Evolutionary conservation across 1,140 invertebrate species (phyloP).

Genomic region (Sinonovacula constricta): DNA sequence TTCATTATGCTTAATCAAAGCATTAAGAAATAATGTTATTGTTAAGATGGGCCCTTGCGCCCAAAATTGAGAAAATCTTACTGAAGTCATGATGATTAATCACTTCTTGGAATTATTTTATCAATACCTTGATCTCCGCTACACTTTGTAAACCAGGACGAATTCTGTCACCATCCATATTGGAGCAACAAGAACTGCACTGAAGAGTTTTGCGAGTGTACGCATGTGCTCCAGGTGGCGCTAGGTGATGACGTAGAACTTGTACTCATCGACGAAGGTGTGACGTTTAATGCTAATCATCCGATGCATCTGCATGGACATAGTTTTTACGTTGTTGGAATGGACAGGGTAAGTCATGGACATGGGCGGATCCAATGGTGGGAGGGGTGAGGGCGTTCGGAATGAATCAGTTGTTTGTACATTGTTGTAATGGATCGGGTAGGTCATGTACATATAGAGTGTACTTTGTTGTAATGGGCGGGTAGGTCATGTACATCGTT

Average conservation of each 20-base stretch:
- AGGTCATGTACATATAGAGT: background rate
- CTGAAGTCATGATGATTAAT: no score
- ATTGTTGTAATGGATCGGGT: background rate
- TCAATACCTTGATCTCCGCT: no score
- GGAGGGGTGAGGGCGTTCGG: background rate
- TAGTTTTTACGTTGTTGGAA: constrained; percentile 84
- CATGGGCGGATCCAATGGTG: background rate
- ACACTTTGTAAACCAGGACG: no score
- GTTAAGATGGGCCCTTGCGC: no score
- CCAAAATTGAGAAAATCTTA: no score
- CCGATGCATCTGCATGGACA: constrained; percentile 89
- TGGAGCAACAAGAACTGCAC: constrained; percentile 79
- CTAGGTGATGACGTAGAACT: constrained; percentile 65
- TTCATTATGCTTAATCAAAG: no score
- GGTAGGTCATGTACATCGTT: no score
- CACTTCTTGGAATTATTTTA: no score
- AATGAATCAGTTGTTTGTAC: background rate
- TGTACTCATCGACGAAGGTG: constrained; percentile 66
- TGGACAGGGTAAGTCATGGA: constrained; percentile 72
- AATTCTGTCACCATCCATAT: constrained; percentile 84
- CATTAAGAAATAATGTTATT: no score
- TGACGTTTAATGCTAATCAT: constrained; percentile 80
- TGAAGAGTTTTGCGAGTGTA: constrained; percentile 64
- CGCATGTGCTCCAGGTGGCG: constrained; percentile 56
- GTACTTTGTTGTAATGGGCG: background rate